Evolutionary conservation across 2,113 vertebrate species (phyloP), one percentile per base, ranked within the genome.

Genomic region (Pluvianellus socialis): DNA sequence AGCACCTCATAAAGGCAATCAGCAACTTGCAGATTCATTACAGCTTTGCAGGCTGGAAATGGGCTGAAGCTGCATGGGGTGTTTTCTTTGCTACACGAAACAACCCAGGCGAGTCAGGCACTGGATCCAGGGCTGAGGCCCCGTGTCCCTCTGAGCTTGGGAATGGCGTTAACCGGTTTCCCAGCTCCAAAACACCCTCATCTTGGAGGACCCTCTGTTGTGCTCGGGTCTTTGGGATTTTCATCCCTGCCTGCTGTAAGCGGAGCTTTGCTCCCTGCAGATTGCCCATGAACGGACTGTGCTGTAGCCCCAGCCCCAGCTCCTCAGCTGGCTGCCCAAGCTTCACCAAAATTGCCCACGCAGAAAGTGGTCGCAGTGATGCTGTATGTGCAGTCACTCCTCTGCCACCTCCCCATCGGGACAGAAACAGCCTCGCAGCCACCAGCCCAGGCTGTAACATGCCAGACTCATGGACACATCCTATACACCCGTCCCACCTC

Each of bases 61-160:
- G 30, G 42, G 53, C 49, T 90, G 92, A 47, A 92, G 65, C 68
- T 3, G 3, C 1, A 2, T 3, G 49, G 42, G 40, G 19, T 50
- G 45, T 83, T 91, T 82, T 32, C 87, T 72, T 23, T n/a, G 30
- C 44, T 61, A 65, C 38, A 26, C 0, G 7, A 53, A 93, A 87
- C 20, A 62, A 38, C 50, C 23, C 74, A 72, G 66, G 40, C 14
- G 10, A 92, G 26, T 33, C 50, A 40, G 42, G 53, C 22, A 49
- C 35, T 0, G 0, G 23, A 52, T 27, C 40, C 44, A 4, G 6
- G 52, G 32, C n/a, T 33, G 70, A 79, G 42, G 28, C 32, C 49
- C 56, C 1, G 4, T 0, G 0, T 42, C 6, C 26, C 14, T 30
- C 24, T 0, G 3, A 65, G 49, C 44, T 0, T 62, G 26, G 45